Percentiles rank a stretch among this genome's conserved stretches.
phyloP scores from a whole-genome alignment of 2,888 invertebrate species.

The Hybos culiciformis region DNA sequence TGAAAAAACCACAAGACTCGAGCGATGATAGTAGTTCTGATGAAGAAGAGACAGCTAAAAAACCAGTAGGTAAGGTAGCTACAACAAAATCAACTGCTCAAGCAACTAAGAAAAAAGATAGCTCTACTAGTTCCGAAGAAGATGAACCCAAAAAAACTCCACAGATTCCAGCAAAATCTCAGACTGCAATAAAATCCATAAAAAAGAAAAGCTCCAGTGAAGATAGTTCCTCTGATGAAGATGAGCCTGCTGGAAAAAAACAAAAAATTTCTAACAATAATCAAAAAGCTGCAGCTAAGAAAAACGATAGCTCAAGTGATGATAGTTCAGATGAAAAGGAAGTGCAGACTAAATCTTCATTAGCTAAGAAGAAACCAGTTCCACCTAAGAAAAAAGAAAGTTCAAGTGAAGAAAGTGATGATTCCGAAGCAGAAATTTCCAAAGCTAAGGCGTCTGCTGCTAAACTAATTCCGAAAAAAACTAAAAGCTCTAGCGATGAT shows the following conservation, averaged over 20 bases:
- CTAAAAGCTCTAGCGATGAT: conserved; percentile 35
- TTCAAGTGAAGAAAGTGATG: not conserved
- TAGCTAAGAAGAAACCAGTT: conserved; percentile 15
- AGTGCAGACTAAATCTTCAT: conserved; percentile 15
- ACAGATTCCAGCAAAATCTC: not conserved
- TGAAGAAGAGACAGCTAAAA: conserved; percentile 14
- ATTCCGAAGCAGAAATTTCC: not conserved
- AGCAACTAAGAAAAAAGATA: conserved; percentile 15
- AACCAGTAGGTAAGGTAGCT: conserved; percentile 14
- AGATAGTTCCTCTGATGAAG: conserved; percentile 25
- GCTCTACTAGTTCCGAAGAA: conserved; percentile 14
- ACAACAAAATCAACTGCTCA: conserved; percentile 12
- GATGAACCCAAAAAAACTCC: conserved; percentile 5
- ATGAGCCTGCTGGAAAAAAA: conserved; percentile 4
- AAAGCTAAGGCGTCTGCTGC: conserved; percentile 14
- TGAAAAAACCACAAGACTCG: not conserved
- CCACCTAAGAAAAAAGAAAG: too few species aligned
- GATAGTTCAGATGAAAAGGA: conserved; percentile 8
- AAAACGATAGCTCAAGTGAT: conserved; percentile 10
- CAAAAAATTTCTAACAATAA: too few species aligned
- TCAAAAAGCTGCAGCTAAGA: conserved; percentile 9
- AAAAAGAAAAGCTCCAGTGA: conserved; percentile 20
- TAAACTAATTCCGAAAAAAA: conserved; percentile 22
- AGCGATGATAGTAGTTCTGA: conserved; percentile 11
- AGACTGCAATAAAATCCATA: conserved; percentile 10